Conservation (phyloP, 2,888 invertebrate genomes). For the Ichneumoninae sp. region DNA sequence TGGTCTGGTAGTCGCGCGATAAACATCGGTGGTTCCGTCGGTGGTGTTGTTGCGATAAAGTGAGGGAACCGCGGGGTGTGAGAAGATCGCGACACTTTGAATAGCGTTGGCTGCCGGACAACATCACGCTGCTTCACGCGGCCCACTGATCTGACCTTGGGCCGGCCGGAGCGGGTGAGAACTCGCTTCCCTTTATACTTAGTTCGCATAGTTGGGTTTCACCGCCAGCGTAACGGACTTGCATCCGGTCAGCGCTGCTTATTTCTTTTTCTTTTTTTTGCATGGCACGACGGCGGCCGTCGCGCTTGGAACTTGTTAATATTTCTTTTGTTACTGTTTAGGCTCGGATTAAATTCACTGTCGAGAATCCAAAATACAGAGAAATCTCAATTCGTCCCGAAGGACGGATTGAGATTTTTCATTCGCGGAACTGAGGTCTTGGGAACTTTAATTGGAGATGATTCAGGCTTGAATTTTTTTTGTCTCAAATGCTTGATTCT, state of each 20-base stretch:
- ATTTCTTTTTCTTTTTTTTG: background rate
- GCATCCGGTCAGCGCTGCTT: background rate
- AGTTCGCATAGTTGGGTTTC: slow-evolving; percentile 7
- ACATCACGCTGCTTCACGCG: slow-evolving; percentile 69
- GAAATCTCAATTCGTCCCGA: no score
- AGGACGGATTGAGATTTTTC: no score
- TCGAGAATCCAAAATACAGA: no score
- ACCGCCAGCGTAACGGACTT: background rate
- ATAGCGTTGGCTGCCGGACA: slow-evolving; percentile 50
- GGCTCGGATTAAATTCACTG: no score
- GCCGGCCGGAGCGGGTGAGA: slow-evolving; percentile 81
- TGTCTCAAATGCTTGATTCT: no score
- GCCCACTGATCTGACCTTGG: slow-evolving; percentile 83
- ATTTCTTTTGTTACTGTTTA: no score
- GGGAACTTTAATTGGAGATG: no score
- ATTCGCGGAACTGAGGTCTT: no score
- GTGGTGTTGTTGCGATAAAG: background rate
- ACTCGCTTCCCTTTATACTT: slow-evolving; percentile 38
- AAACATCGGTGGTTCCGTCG: slow-evolving; percentile 8
- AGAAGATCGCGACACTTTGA: slow-evolving; percentile 55
- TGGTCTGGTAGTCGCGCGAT: slow-evolving; percentile 2
- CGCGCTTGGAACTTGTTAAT: no score
- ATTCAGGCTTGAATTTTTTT: no score
- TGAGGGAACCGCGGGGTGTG: slow-evolving; percentile 17
- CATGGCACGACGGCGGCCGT: background rate